These are phyloP conservation scores for Brachycybe producta DNA, from an alignment of 2,888 invertebrate genomes.

Conservation along the genomic window DNA sequence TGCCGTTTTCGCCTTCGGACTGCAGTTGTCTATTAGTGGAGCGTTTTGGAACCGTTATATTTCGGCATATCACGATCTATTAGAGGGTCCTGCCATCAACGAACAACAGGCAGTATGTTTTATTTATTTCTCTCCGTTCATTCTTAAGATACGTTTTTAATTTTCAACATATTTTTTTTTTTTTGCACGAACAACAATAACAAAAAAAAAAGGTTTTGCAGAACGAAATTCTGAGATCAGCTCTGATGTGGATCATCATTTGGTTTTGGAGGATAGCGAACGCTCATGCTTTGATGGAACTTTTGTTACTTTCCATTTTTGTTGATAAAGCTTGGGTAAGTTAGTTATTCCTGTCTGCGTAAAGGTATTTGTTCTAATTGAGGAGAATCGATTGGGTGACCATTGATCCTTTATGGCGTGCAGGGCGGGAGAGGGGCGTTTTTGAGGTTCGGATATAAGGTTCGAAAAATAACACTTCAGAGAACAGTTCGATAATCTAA, in stretches of 20 bases:
- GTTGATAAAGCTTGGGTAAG: conserved; percentile 61
- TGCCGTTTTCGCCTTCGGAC: background rate
- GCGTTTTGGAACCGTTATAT: conserved; percentile 48
- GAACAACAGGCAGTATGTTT: conserved; percentile 21
- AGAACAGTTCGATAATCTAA: too few relatives aligned
- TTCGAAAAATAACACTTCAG: too few relatives aligned
- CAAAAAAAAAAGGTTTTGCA: conserved; percentile 28
- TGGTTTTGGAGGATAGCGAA: conserved; percentile 65
- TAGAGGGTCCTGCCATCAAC: conserved; percentile 42
- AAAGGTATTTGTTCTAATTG: background rate
- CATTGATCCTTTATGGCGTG: too few relatives aligned
- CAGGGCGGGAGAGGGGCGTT: too few relatives aligned
- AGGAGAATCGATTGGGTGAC: too few relatives aligned
- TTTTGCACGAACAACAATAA: too few relatives aligned
- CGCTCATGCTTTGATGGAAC: conserved; percentile 61
- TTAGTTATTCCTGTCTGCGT: background rate
- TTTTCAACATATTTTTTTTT: conserved; percentile 32
- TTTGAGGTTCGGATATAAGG: too few relatives aligned
- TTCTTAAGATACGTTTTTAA: background rate
- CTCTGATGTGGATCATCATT: conserved; percentile 56
- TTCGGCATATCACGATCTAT: conserved; percentile 58
- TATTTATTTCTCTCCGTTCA: background rate
- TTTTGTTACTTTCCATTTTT: conserved; percentile 59
- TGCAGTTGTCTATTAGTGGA: conserved; percentile 18
- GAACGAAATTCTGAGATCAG: conserved; percentile 48